These are phyloP conservation scores for Lophotriccus pileatus DNA, from an alignment of 2,797 vertebrate species.

Conservation along the genomic window DNA sequence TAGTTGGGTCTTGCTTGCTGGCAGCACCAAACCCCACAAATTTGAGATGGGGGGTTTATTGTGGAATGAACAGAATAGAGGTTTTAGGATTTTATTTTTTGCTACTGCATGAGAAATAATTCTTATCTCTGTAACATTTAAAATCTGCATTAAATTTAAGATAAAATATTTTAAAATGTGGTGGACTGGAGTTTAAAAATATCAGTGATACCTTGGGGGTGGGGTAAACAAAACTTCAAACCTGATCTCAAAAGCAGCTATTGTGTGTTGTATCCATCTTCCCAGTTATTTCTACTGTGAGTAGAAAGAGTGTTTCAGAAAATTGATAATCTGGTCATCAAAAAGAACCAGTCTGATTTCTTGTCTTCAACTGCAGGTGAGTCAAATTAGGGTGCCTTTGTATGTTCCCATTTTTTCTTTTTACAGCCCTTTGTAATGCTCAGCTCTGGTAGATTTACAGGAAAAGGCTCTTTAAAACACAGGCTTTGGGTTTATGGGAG, in stretches of 20 bases:
- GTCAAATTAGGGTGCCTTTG: background rate
- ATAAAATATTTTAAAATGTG: background rate
- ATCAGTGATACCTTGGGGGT: background rate
- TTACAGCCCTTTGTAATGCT: background rate
- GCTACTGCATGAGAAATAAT: background rate
- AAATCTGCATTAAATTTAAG: background rate
- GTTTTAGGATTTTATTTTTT: background rate
- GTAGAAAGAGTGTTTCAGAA: background rate
- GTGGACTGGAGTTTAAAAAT: background rate
- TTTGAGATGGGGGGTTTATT: background rate
- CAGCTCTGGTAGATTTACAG: background rate
- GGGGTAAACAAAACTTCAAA: background rate
- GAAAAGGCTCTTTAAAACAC: background rate
- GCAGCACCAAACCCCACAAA: background rate
- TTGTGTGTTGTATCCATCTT: background rate
- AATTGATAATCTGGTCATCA: background rate
- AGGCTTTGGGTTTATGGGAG: background rate
- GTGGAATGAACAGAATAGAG: background rate
- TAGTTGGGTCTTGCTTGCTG: rapidly evolving
- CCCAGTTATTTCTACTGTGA: background rate
- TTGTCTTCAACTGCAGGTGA: rapidly evolving
- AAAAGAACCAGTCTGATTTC: background rate
- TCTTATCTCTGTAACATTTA: background rate
- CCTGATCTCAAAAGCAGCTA: background rate
- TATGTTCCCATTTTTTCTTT: background rate